A percentile compares a stretch with the other conserved stretches of the same genome.
These are phyloP conservation scores for Pharmacophagus antenor DNA, from an alignment of 2,888 invertebrate species.

Conservation along the genomic window DNA sequence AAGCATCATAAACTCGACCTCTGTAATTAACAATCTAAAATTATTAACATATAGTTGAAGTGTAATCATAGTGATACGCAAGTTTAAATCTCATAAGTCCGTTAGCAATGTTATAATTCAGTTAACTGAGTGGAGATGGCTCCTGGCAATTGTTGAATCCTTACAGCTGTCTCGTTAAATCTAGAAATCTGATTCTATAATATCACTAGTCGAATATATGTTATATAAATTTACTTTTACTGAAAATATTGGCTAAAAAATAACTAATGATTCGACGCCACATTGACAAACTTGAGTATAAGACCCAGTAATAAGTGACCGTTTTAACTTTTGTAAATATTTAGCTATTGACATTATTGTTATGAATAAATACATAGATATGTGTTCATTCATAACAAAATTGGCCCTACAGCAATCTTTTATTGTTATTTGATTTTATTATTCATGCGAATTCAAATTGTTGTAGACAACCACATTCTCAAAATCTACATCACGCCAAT, in stretches of 20 bases:
- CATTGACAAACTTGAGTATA: too few species aligned
- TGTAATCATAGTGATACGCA: constrained; percentile 24
- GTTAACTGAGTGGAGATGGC: constrained; percentile 26
- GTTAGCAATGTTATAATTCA: constrained; percentile 29
- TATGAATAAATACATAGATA: too few species aligned
- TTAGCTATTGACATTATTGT: too few species aligned
- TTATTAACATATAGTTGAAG: constrained; percentile 7
- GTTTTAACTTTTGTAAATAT: too few species aligned
- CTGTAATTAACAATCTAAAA: neutral
- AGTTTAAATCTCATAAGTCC: constrained; percentile 25
- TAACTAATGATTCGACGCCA: too few species aligned
- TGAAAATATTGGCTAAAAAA: too few species aligned
- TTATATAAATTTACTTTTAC: neutral
- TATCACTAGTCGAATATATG: neutral
- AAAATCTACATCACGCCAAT: too few species aligned
- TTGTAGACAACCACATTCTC: neutral
- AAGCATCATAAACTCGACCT: too few species aligned
- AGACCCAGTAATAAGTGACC: too few species aligned
- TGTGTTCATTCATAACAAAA: too few species aligned
- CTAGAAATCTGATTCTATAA: constrained; percentile 21
- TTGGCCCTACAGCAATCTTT: too few species aligned
- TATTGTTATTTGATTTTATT: too few species aligned
- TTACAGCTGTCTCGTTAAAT: constrained; percentile 25
- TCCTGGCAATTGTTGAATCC: constrained; percentile 26
- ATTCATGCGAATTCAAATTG: neutral